Conservation (phyloP, 2,888 invertebrate genomes). For the Nymphalis c-album region DNA sequence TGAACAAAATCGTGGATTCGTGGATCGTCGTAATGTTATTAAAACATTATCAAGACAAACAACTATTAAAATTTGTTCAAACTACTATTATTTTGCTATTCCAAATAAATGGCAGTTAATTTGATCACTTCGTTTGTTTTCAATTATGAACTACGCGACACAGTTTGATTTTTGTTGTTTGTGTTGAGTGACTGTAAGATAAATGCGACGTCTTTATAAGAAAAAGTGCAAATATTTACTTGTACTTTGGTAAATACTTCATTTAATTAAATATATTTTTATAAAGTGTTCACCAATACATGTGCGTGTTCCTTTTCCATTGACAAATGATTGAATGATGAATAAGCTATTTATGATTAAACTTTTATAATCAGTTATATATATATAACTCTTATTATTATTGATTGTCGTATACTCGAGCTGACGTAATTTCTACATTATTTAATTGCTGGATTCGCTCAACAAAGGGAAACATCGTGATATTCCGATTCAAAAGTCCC, state of each 20-base stretch:
- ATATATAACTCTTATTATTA: neutral
- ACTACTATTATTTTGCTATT: constrained; percentile 5
- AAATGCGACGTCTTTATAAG: neutral
- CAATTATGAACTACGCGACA: constrained; percentile 3
- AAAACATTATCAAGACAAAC: constrained; percentile 2
- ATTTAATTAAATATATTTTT: too few relatives aligned
- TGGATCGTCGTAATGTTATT: neutral
- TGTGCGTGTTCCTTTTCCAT: too few relatives aligned
- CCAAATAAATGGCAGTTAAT: constrained; percentile 8
- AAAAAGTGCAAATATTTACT: neutral
- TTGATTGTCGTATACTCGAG: constrained; percentile 19
- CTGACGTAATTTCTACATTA: constrained; percentile 28
- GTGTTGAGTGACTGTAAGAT: neutral
- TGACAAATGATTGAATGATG: too few relatives aligned
- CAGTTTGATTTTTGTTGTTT: neutral
- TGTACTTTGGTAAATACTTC: neutral
- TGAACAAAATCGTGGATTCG: neutral
- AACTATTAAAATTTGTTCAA: neutral
- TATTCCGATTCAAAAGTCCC: constrained; percentile 35
- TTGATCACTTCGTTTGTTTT: constrained; percentile 13
- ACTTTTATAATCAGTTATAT: too few relatives aligned
- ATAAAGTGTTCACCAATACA: too few relatives aligned
- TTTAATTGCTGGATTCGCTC: constrained; percentile 33
- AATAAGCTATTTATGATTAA: too few relatives aligned
- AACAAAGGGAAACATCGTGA: constrained; percentile 37